phyloP scores from a whole-genome alignment of 2,888 invertebrate species.

The Tenthredo mesomela region DNA sequence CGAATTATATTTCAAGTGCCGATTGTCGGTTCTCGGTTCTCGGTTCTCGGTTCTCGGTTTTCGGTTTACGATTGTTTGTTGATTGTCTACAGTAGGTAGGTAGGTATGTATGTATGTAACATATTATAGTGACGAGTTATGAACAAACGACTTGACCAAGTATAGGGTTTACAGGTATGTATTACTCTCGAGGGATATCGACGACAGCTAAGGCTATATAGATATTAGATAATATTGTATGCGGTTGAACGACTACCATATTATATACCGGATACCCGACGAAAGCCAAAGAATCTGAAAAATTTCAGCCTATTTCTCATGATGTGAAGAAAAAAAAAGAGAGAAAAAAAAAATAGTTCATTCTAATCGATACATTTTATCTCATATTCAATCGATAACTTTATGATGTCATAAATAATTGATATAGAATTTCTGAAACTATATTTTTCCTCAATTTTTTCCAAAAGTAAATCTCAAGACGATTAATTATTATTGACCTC shows the following conservation, averaged over 20 bases:
- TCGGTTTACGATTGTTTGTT: background rate
- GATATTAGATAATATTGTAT: constrained; percentile 3
- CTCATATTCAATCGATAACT: too few relatives aligned
- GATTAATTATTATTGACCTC: too few relatives aligned
- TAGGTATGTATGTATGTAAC: background rate
- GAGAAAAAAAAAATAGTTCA: too few relatives aligned
- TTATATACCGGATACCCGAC: background rate
- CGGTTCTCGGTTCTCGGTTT: background rate
- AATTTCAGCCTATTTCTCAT: too few relatives aligned
- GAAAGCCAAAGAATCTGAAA: too few relatives aligned
- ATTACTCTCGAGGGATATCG: background rate
- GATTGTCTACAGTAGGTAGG: background rate
- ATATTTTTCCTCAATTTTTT: too few relatives aligned
- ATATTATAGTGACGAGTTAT: background rate
- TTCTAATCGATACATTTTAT: too few relatives aligned
- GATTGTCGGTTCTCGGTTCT: background rate
- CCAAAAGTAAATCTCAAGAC: too few relatives aligned
- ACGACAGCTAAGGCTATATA: background rate
- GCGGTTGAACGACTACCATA: background rate
- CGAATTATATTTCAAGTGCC: background rate
- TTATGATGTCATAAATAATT: too few relatives aligned
- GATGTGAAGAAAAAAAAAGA: too few relatives aligned
- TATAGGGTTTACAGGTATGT: background rate
- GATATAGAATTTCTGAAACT: too few relatives aligned
- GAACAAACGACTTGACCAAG: background rate